Conservation (phyloP, 2,888 invertebrate genomes). For the Lobophora halterata region DNA sequence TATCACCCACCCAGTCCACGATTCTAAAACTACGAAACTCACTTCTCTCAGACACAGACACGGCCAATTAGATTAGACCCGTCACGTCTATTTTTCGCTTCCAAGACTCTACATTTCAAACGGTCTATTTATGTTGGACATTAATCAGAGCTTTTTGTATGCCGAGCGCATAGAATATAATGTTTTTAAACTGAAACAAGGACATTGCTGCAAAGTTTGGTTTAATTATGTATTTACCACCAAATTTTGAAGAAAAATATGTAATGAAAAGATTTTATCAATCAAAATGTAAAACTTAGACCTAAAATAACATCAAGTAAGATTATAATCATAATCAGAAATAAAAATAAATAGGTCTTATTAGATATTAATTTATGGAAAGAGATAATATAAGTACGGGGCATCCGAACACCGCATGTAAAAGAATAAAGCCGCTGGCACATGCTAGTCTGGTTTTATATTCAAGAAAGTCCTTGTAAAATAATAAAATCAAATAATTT, state of each 20-base stretch:
- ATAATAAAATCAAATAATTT: constrained; percentile 16
- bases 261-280: no score
- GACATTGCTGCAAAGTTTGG: constrained; percentile 39
- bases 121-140: constrained; percentile 33
- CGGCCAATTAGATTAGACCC: constrained; percentile 31
- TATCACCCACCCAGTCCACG: constrained; percentile 38
- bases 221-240: constrained; percentile 48
- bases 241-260: no score
- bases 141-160: constrained; percentile 14
- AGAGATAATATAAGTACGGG: no score
- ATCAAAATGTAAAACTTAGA: no score
- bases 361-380: no score
- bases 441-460: background rate
- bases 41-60: constrained; percentile 18
- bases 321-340: no score
- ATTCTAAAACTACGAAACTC: constrained; percentile 30
- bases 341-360: no score
- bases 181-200: constrained; percentile 52
- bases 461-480: constrained; percentile 6
- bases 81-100: constrained; percentile 8
- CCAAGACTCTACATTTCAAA: constrained; percentile 17
- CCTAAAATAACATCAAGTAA: no score
- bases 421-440: no score
- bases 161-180: constrained; percentile 28
- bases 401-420: no score